Conservation (phyloP, 1,140 invertebrate genomes). For the Lamellibrachia luymesi region DNA sequence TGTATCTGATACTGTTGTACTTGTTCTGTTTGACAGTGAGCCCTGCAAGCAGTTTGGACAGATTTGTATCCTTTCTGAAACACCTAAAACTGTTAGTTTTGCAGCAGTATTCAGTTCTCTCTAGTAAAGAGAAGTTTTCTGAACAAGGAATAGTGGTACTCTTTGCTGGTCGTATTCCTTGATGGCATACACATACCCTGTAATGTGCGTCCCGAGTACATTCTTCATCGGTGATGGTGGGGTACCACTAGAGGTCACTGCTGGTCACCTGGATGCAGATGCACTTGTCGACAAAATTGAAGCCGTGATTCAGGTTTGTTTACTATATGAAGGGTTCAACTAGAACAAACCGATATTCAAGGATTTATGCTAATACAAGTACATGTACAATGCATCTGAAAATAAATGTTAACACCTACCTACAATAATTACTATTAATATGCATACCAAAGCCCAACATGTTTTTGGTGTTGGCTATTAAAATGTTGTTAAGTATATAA, state of each 20-base stretch:
- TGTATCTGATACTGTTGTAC: not conserved
- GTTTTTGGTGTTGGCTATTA: no score
- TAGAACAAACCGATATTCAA: not conserved
- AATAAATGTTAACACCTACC: not conserved
- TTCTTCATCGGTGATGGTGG: conserved; percentile 82
- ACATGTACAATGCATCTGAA: not conserved
- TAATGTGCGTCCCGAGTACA: conserved; percentile 77
- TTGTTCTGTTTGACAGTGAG: conserved; percentile 64
- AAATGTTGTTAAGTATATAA: no score
- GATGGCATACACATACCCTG: conserved; percentile 63
- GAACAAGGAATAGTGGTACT: not conserved
- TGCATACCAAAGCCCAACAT: no score
- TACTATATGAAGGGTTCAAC: not conserved
- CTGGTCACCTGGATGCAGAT: conserved; percentile 56
- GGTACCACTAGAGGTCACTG: conserved; percentile 73
- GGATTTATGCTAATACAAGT: no score
- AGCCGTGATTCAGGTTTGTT: conserved; percentile 50
- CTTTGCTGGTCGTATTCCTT: not conserved
- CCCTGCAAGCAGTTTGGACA: conserved; percentile 77
- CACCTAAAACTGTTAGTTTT: not conserved
- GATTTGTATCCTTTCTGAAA: conserved; percentile 70
- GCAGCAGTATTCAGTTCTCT: not conserved
- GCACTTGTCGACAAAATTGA: conserved; percentile 50
- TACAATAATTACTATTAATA: no score
- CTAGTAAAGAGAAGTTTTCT: not conserved